Evolutionary conservation across 1,140 invertebrate species (phyloP).

Genomic region (Caenorhabditis remanei): DNA sequence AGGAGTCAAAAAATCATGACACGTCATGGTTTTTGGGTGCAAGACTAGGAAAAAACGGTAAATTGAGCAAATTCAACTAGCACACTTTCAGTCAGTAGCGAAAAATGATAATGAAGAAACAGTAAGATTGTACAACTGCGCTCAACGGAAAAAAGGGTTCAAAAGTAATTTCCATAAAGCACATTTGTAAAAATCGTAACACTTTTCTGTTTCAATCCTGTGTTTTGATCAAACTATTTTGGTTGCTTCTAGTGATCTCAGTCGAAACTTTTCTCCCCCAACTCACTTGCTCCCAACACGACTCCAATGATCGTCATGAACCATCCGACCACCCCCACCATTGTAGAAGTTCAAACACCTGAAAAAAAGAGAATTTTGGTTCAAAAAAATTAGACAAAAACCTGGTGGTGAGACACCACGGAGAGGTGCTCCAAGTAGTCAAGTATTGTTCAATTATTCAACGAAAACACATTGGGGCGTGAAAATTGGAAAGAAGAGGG

Average conservation of each 20-base stretch:
- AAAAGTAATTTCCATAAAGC: too few species aligned
- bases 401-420: background rate
- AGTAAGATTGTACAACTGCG: too few species aligned
- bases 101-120: too few species aligned
- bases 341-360: constrained; percentile 26
- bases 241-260: background rate
- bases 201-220: too few species aligned
- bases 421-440: background rate
- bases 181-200: too few species aligned
- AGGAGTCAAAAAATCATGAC: background rate
- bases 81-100: too few species aligned
- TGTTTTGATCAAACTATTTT: too few species aligned
- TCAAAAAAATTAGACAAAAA: background rate
- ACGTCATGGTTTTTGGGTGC: too few species aligned
- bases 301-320: constrained; percentile 7
- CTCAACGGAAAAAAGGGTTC: too few species aligned
- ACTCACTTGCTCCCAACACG: constrained; percentile 10
- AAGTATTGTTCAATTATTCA: constrained; percentile 23
- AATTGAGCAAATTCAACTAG: too few species aligned
- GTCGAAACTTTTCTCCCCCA: background rate
- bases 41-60: too few species aligned
- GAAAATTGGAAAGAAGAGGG: background rate
- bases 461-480: constrained; percentile 13
- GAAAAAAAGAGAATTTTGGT: background rate
- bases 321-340: constrained; percentile 22